Base-by-base conservation (phyloP, 1,140 invertebrate genomes). In the Hesperophylax magnus region DNA sequence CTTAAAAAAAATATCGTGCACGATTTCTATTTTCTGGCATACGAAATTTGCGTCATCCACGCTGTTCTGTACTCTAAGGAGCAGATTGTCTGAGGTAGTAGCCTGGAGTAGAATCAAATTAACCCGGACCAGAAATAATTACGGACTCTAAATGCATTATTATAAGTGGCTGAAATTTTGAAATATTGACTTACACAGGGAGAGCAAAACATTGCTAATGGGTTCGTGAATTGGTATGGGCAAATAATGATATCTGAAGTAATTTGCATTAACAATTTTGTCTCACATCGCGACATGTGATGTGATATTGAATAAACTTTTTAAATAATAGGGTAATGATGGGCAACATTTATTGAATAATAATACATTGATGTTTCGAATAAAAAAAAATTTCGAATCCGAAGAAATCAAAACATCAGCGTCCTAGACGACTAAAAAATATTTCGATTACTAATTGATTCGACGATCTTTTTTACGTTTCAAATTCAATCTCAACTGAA, bases 171-270 rank as follows among this genome's bases (percentile, higher is more conserved):
- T 9, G 31, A 71, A 22, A 20, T 71, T 34, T 65, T 18, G 18
- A 71, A 47, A 69, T 69, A 71, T 71, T 71, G 17, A 71, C 39
- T 71, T 52, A 52, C 39, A 27, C 22, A 71, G 2, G 31, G 31
- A 18, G 39, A 71, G 67, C 67, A 34, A 71, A 18, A 71, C 67
- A 20, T 52, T 18, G 67, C 15, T 71, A 71, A 71, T 20, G 31
- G 67, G 15, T 20, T 9, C 11, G 14, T 31, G 14, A 31, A 39
- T 39, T 69, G 22, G 24, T 6, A 24, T 20, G 67, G 47, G 9
- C 22, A 3, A 52, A 47, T 52, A 15, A 47, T 47, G 31, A 7
- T 71, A 34, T 71, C 15, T 47, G 7, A 71, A 52, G n/a, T 31
- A 27, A 24, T 65, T 65, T 65, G 8, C 56, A 22, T 60, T 8